phyloP scores from a whole-genome alignment of 2,797 vertebrate genomes.

The Percopsis omiscomaycus region DNA sequence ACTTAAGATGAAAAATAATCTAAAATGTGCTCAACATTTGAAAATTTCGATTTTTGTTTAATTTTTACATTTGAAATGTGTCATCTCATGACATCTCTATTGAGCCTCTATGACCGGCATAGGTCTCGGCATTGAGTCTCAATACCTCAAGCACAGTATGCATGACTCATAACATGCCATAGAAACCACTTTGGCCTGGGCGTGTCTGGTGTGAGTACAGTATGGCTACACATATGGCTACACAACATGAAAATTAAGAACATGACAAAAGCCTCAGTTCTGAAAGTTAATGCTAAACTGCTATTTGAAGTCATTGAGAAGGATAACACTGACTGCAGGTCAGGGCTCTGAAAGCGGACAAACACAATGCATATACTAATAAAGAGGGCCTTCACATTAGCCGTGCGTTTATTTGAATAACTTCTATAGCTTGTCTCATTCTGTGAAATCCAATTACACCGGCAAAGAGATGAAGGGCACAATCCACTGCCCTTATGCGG shows the following conservation, averaged over 20 bases:
- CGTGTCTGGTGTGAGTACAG: not conserved
- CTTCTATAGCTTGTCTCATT: slow-evolving; percentile 30
- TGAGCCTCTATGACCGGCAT: not conserved
- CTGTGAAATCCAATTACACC: slow-evolving; percentile 46
- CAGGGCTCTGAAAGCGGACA: slow-evolving; percentile 5
- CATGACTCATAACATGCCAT: not conserved
- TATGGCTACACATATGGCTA: not conserved
- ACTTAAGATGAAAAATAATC: too few species aligned
- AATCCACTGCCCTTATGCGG: slow-evolving; percentile 29
- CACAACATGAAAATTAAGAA: slow-evolving; percentile 10
- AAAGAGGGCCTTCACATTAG: slow-evolving; percentile 15
- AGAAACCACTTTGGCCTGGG: not conserved
- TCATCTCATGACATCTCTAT: not conserved
- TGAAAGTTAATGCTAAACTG: not conserved
- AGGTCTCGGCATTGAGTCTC: too few species aligned
- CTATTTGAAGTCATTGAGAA: slow-evolving; percentile 18
- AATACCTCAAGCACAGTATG: not conserved
- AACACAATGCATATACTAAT: slow-evolving; percentile 18
- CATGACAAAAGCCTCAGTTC: slow-evolving; percentile 8
- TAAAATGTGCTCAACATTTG: too few species aligned
- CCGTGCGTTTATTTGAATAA: slow-evolving; percentile 16
- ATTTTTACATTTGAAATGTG: too few species aligned
- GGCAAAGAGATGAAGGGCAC: slow-evolving; percentile 32
- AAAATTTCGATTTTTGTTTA: too few species aligned
- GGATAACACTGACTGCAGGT: slow-evolving; percentile 1